Base-by-base conservation (phyloP, 1,140 invertebrate genomes). In the Macrobrachium rosenbergii region DNA sequence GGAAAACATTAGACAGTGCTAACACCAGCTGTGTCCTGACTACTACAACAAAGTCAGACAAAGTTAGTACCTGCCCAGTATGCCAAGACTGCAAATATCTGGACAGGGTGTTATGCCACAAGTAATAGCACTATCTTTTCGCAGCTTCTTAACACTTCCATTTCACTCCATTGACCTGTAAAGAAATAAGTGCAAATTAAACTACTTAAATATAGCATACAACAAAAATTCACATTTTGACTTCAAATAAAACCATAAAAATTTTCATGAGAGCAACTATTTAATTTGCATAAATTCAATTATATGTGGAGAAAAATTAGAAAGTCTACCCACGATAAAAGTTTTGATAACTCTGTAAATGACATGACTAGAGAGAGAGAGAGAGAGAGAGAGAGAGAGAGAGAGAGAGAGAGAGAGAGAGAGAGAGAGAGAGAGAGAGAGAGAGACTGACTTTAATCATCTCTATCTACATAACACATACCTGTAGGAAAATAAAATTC, bases 11-110 rank as follows among this genome's bases (percentile, higher is more conserved):
- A 58, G 52, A 75, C 59, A 21, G 64, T 60, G 58, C 63, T 63
- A 37, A 80, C n/a, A 67, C n/a, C 23, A 81, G 60, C 63, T 21
- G 14, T n/a, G 45, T 81, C 79, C 79, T 43, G 79, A 43, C 63
- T 63, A 81, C 79, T 64, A 37, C 64, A 81, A 81, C 60, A 60
- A 81, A 60, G 37, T 59, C 45, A 78, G 64, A 81, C 63, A 64
- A 45, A 81, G 45, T 63, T 43, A 81, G 79, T 81, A 81, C 79
- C 79, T 81, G 79, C 79, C 79, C 79, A 81, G 79, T 28, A 81
- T 81, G 79, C 79, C 79, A 81, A 63, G 63, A 81, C 79, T 81
- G 79, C 79, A 81, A 81, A 81, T n/a, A 81, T 81, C 79, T 81
- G 79, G 79, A 81, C 79, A 81, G 79, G 79, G 23, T 72, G 69